Percentiles rank a stretch among this genome's conserved stretches.
These are phyloP conservation scores for Leptopilina drosophilae DNA, from an alignment of 2,888 invertebrate species.

Conservation along the genomic window DNA sequence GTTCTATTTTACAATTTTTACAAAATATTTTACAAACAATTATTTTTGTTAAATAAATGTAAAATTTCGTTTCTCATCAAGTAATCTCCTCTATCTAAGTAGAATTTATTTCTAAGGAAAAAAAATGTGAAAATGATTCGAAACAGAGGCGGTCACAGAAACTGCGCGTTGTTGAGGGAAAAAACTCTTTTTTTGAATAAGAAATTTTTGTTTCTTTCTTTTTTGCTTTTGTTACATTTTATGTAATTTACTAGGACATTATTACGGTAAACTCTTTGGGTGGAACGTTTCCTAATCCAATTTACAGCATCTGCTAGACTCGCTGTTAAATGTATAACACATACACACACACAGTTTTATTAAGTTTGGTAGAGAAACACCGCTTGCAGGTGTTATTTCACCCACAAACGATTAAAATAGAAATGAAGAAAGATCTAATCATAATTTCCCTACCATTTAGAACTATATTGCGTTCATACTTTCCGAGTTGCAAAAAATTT, in stretches of 20 bases:
- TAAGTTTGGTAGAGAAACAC: background rate
- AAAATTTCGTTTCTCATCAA: no score
- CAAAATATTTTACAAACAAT: no score
- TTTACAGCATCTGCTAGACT: conserved; percentile 6
- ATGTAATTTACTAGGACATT: conserved; percentile 8
- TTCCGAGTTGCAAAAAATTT: no score
- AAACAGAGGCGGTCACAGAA: no score
- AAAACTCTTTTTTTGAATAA: background rate
- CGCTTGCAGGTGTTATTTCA: background rate
- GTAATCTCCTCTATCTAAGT: no score
- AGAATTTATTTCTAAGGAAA: no score
- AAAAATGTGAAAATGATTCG: no score
- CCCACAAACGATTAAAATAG: background rate
- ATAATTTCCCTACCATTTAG: background rate
- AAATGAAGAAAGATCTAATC: conserved; percentile 5
- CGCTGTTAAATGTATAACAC: background rate
- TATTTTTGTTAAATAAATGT: no score
- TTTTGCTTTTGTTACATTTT: background rate
- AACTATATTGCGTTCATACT: background rate
- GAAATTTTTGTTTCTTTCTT: background rate
- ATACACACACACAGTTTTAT: background rate
- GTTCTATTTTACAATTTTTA: no score
- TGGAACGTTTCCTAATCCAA: background rate
- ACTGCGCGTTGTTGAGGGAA: background rate
- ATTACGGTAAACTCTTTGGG: conserved; percentile 5